Evolutionary conservation across 2,797 vertebrate genomes (phyloP).

Genomic region (Leuciscus waleckii): DNA sequence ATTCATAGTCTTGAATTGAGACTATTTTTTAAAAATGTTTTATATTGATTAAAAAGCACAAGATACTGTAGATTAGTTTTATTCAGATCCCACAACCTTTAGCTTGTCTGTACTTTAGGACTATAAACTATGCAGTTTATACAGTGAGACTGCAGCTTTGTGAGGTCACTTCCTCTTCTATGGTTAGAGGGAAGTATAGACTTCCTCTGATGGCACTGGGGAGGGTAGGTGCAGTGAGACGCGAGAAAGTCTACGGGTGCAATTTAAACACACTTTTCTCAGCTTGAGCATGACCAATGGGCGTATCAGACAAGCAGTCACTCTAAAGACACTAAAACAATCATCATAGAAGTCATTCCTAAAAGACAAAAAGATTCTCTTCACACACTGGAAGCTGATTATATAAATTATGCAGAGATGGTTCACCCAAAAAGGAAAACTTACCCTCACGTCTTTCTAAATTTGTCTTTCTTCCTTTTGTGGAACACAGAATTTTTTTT

Average conservation of each 20-base stretch:
- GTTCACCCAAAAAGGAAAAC: background rate
- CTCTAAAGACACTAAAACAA: background rate
- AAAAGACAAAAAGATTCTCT: background rate
- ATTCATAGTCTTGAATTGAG: background rate
- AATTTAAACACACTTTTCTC: conserved; percentile 49
- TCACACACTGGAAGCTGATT: background rate
- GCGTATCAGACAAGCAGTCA: background rate
- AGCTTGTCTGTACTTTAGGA: background rate
- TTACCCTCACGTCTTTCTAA: background rate
- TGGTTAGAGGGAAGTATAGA: conserved; percentile 61
- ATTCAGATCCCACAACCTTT: background rate
- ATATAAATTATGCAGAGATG: background rate
- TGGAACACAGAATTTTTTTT: too few relatives aligned
- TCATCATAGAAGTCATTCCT: background rate
- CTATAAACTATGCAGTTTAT: background rate
- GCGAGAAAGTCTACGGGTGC: conserved; percentile 44
- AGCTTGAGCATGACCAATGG: background rate
- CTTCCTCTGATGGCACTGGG: conserved; percentile 53
- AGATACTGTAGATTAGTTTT: background rate
- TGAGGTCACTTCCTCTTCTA: conserved; percentile 37
- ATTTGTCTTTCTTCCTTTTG: too few relatives aligned
- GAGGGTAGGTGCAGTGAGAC: conserved; percentile 57
- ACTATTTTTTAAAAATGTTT: background rate
- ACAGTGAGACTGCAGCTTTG: background rate
- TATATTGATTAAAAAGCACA: background rate